These are phyloP conservation scores for Microcebus griseorufus DNA, from an alignment of 2,113 vertebrate genomes.

Conservation along the genomic window DNA sequence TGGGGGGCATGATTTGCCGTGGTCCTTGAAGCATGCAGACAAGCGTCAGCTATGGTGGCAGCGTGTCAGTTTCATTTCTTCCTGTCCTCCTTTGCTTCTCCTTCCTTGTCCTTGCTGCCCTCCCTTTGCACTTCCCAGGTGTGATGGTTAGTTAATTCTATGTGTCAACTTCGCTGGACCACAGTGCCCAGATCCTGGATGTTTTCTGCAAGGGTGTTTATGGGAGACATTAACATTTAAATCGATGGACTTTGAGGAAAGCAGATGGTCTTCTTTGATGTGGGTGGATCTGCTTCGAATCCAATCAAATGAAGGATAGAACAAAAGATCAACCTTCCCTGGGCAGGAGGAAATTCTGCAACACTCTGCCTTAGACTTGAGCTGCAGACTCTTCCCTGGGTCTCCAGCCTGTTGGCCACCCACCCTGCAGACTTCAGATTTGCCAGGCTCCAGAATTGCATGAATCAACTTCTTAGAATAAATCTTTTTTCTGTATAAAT, in stretches of 20 bases:
- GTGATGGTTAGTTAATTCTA: not conserved
- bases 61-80: not conserved
- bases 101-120: not conserved
- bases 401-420: not conserved
- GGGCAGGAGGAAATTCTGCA: not conserved
- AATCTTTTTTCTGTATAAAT: not conserved
- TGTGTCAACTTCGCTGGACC: not conserved
- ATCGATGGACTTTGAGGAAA: not conserved
- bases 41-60: not conserved
- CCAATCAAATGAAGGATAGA: not conserved
- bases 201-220: not conserved
- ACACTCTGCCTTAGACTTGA: not conserved
- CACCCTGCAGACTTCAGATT: not conserved
- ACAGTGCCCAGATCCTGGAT: not conserved
- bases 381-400: not conserved
- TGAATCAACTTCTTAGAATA: not conserved
- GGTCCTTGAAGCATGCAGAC: not conserved
- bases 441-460: not conserved
- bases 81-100: not conserved
- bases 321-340: not conserved
- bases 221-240: not conserved
- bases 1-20: not conserved
- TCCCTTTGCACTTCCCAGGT: not conserved
- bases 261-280: not conserved
- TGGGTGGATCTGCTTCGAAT: not conserved